Percentiles rank a stretch among this genome's conserved stretches.
Conservation (phyloP, 2,113 vertebrate genomes). For the Catharus minimus region DNA sequence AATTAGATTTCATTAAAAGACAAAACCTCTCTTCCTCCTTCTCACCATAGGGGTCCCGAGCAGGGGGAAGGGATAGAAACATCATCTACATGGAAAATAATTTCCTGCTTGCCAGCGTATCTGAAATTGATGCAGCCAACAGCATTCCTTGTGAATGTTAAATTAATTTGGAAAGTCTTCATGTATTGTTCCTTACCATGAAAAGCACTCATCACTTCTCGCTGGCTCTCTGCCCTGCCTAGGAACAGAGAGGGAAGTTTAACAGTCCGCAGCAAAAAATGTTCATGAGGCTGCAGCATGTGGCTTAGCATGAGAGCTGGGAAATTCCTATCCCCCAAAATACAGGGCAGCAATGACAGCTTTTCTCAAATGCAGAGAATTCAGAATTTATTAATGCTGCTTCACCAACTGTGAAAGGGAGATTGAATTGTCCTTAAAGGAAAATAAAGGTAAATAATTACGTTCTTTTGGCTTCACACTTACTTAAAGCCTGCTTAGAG, state of each 20-base stretch:
- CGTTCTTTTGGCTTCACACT: conserved; percentile 10
- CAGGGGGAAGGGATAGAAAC: conserved; percentile 51
- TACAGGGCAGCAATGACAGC: not conserved
- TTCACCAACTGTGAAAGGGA: not conserved
- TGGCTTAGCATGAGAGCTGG: not conserved
- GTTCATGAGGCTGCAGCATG: not conserved
- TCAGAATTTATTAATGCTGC: not conserved
- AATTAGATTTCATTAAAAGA: conserved; percentile 64
- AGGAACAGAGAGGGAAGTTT: conserved; percentile 15
- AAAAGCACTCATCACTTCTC: conserved; percentile 67
- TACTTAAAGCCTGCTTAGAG: conserved; percentile 23
- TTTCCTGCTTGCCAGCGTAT: conserved; percentile 67
- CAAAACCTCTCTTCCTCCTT: conserved; percentile 53
- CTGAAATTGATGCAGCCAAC: conserved; percentile 68
- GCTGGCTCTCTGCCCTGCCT: conserved; percentile 39
- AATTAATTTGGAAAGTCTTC: conserved; percentile 75
- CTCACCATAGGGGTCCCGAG: not conserved
- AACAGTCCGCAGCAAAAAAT: not conserved
- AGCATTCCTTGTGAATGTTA: conserved; percentile 66
- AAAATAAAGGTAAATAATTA: conserved; percentile 54
- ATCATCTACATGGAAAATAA: conserved; percentile 68
- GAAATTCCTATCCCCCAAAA: not conserved
- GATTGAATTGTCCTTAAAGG: conserved; percentile 41
- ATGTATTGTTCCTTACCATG: conserved; percentile 59
- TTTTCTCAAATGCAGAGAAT: not conserved